These are phyloP conservation scores for Alcedo atthis DNA, from an alignment of 2,797 vertebrate genomes.

Conservation along the genomic window DNA sequence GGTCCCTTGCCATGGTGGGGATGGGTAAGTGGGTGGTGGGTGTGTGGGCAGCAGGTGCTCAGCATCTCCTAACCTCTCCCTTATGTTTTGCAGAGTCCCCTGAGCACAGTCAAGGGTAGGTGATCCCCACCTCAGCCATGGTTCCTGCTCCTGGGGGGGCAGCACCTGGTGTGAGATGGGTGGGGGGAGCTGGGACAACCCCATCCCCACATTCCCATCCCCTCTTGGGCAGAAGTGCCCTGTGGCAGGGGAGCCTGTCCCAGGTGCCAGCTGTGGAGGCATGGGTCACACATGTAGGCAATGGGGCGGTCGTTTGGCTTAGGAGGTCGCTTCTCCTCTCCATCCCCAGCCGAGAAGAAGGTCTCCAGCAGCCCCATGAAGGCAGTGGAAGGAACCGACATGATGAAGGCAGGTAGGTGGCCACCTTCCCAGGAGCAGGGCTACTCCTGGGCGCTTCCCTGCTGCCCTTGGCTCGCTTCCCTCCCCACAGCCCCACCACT, in stretches of 20 bases:
- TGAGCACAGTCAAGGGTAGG: conserved; percentile 80
- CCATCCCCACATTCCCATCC: rapidly evolving
- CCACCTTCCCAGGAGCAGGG: neutral
- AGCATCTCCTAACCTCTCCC: neutral
- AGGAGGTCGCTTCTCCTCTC: neutral
- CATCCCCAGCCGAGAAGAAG: conserved; percentile 27
- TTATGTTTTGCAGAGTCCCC: conserved; percentile 77
- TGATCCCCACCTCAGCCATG: neutral
- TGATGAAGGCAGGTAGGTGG: conserved; percentile 82
- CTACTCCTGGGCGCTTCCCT: neutral
- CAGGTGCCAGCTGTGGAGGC: neutral
- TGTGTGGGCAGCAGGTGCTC: rapidly evolving
- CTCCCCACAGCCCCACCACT: neutral
- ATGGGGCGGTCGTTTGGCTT: rapidly evolving
- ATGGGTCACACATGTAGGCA: rapidly evolving
- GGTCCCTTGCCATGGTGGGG: rapidly evolving
- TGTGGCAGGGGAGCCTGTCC: rapidly evolving
- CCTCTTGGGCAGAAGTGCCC: rapidly evolving
- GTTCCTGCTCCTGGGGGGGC: neutral
- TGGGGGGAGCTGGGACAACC: neutral
- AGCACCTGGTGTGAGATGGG: neutral
- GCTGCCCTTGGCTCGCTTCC: neutral
- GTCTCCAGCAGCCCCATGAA: conserved; percentile 71
- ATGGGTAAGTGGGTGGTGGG: neutral
- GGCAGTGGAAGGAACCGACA: conserved; percentile 63